Base-by-base conservation (phyloP, 2,888 invertebrate species). In the Netelia inedita region DNA sequence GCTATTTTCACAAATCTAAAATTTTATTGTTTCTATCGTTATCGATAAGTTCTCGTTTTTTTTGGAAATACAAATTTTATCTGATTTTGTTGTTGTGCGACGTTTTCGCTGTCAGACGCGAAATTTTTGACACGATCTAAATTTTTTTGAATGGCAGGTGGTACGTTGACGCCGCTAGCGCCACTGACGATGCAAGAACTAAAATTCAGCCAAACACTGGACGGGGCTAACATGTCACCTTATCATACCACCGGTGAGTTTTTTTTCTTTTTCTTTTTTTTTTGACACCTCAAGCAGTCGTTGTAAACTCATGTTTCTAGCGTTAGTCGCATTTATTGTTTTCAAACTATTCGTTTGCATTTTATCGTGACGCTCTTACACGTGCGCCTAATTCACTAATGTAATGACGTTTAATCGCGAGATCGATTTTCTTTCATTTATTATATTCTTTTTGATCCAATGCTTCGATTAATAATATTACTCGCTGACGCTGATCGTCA, bases 101-200 rank as follows among this genome's bases (percentile, higher is more conserved):
- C 23, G 23, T 23, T 23, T 28, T 28, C 28, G 28, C 28, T 61
- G 1, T 1, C 9, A 65, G 21, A 53, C 35, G 19, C 23, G 43
- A 9, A 43, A 41, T 9, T 41, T n/a, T 3, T 46, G 14, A 46
- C 14, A 14, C 10, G 46, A 46, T 46, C 14, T 6, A 46, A 46
- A 11, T 46, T 11, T 14, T 43, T 57, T 23, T 89, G 88, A 89
- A 91, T 89, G 95, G 95, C 95, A 94, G 94, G 95, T 94, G 95
- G 95, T 94, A 95, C 96, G 88, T 94, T 96, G 94, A 96, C 96
- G 90, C 96, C 96, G 89, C 94, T 96, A 93, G 96, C 96, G 89
- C 96, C 96, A 89, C 96, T 96, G 94, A 96, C 95, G 94, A 96
- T 96, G 96, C 96, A 96, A 94, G 96, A 96, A 94, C 95, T 96